These are phyloP conservation scores for Nineta flava DNA, from an alignment of 2,888 invertebrate genomes.

Conservation along the genomic window DNA sequence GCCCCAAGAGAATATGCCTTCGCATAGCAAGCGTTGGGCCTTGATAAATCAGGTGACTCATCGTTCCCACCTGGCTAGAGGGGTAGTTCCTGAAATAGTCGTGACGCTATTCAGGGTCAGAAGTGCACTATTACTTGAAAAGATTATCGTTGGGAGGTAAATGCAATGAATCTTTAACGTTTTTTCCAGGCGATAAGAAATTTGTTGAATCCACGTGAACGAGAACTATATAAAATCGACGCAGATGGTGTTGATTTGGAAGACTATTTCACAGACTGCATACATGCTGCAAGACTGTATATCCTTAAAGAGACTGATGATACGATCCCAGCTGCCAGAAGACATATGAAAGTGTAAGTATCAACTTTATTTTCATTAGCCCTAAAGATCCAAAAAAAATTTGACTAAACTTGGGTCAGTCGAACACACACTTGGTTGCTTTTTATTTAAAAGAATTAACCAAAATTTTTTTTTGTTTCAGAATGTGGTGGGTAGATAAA, in stretches of 20 bases:
- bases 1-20: no score
- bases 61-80: no score
- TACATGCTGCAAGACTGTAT: constrained; percentile 59
- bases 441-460: no score
- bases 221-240: constrained; percentile 49
- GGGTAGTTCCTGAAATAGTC: no score
- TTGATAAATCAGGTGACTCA: no score
- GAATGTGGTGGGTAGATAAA: constrained; percentile 77
- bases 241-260: constrained; percentile 57
- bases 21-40: no score
- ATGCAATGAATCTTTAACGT: not conserved
- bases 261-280: constrained; percentile 70
- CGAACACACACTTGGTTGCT: no score
- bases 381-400: no score
- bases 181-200: constrained; percentile 28
- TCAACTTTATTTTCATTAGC: not conserved
- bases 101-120: no score
- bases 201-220: constrained; percentile 47
- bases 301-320: constrained; percentile 73
- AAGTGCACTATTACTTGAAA: no score
- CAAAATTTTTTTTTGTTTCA: constrained; percentile 26
- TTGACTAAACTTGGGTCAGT: not conserved
- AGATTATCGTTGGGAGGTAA: no score
- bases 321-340: constrained; percentile 59
- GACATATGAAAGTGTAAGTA: constrained; percentile 65